phyloP scores from a whole-genome alignment of 2,797 vertebrate genomes.

The Macropus fuliginosus region DNA sequence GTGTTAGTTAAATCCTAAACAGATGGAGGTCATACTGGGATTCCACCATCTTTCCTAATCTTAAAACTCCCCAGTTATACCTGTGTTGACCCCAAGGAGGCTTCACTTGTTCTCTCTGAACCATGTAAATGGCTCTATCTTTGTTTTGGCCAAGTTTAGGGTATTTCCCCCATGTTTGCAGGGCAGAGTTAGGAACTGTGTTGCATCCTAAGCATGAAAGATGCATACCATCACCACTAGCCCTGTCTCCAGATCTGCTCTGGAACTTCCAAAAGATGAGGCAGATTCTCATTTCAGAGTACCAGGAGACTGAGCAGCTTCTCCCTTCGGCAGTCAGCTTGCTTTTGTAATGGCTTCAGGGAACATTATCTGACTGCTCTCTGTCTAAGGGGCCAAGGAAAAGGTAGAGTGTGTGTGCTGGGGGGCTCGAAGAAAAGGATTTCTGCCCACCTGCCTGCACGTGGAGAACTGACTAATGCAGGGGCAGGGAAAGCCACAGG shows the following conservation, averaged over 20 bases:
- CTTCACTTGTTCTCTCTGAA: not conserved
- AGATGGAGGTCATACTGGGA: not conserved
- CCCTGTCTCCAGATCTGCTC: not conserved
- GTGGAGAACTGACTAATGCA: not conserved
- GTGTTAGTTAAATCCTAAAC: slow-evolving; percentile 17
- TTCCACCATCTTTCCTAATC: not conserved
- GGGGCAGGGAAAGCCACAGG: not conserved
- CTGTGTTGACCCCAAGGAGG: not conserved
- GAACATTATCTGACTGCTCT: slow-evolving; percentile 32
- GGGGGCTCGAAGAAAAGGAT: not conserved
- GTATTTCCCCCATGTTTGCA: not conserved
- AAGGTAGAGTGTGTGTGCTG: slow-evolving; percentile 18
- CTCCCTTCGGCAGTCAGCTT: slow-evolving; percentile 3
- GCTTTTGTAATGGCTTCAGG: slow-evolving; percentile 29
- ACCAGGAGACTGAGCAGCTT: not conserved
- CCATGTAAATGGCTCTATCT: not conserved
- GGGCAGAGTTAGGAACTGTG: not conserved
- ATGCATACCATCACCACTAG: not conserved
- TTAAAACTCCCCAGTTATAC: not conserved
- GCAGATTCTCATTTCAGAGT: not conserved
- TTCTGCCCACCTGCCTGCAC: not conserved
- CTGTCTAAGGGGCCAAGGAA: slow-evolving; percentile 45
- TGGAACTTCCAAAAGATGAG: not conserved
- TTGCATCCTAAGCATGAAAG: not conserved
- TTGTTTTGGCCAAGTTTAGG: not conserved